Evolutionary conservation across 2,113 vertebrate species (phyloP), one percentile per base, ranked within the genome.

Genomic region (Rhineura floridana): DNA sequence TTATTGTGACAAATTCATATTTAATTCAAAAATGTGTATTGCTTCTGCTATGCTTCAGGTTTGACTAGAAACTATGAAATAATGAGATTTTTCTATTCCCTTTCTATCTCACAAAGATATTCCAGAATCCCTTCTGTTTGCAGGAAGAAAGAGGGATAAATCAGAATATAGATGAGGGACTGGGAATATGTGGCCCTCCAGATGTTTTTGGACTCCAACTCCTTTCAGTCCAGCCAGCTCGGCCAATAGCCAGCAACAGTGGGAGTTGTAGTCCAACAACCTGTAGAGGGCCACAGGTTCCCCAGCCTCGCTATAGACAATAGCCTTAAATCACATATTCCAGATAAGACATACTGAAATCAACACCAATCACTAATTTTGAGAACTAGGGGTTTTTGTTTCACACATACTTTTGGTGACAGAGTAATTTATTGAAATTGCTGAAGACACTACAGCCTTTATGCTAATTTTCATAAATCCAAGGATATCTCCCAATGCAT

Each of bases 21-120:
- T 85, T 76, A 76, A 85, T 76, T 75, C 52, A 85, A 85, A 79
- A 62, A 46, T 6, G 13, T 72, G n/a, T 44, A 75, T 62, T 73
- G 39, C 52, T 76, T 19, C 25, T 75, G 52, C 28, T 42, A 36
- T 73, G 50, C 25, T 84, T 46, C 39, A 55, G 28, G 8, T n/a
- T 28, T 76, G 13, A 46, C 17, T 50, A 28, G 9, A 82, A 83
- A 13, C 17, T 36, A 33, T 13, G 46, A 82, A 62, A 65, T 82
- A 80, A 10, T 36, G 39, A 65, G 62, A 13, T 44, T 42, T 42
- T 75, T 62, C 10, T 62, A 36, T 72, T 44, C 30, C 52, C 36
- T 59, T 84, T 39, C 21, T 5, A 59, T 59, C 17, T 84, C 52
- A 55, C 21, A 72, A 30, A 84, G 67, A 30, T 73, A 44, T 85